Base-by-base conservation (phyloP, 2,888 invertebrate species). In the Eudasyphora cyanicolor region DNA sequence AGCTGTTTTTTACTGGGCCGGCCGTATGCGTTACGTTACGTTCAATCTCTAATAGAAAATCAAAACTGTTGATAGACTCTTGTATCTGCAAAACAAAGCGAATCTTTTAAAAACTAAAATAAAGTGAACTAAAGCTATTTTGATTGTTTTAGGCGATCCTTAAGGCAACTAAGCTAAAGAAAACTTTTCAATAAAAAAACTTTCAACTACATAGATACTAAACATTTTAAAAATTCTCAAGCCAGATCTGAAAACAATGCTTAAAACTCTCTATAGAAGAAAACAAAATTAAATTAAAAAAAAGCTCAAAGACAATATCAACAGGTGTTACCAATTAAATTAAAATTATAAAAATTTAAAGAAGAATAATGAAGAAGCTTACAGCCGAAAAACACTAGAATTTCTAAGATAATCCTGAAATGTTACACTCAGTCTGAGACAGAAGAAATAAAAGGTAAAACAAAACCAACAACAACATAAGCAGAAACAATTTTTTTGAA, bases 351-450 rank as follows among this genome's bases (percentile, higher is more conserved):
- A n/a, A 27, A 77, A 83, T 57, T 75, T 82, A 76, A 42, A 69
- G 14, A 42, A 42, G 35, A 27, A 38, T 57, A 70, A 78, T 70
- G 45, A 79, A 79, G 67, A 86, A 86, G 74, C 76, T 77, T 76
- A 82, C 51, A 78, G n/a, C n/a, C n/a, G n/a, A n/a, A n/a, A n/a
- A 85, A 82, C 80, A 76, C 74, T 82, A 86, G 84, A 85, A 86
- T 79, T 86, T 86, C 87, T 87, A 86, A 86, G 79, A 83, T 70
- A 81, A 86, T 83, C 81, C 79, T 84, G 78, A 74, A 81, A 85
- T 78, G 86, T 84, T 85, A 75, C 83, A 85, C 82, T 83, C 71
- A 81, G 82, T 84, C 76, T 69, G 24, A 64, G 21, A 42, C 70
- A 64, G 57, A 38, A 27, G 21, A 49, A 24, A 67, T 24, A 67